A percentile compares a stretch with the other conserved stretches of the same genome.
phyloP scores from a whole-genome alignment of 2,113 vertebrate species.

The Rhinogobius similis region DNA sequence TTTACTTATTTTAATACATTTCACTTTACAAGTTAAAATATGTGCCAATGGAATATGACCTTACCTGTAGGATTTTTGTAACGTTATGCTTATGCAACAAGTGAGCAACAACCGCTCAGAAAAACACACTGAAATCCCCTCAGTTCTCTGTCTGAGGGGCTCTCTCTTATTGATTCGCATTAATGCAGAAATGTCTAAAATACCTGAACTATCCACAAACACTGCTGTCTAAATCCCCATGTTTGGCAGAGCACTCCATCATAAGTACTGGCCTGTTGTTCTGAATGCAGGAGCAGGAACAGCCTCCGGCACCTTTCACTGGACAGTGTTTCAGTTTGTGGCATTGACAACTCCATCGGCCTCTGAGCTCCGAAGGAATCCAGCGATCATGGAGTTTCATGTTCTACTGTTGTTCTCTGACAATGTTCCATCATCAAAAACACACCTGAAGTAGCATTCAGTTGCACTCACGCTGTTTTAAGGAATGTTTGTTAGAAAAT shows the following conservation, averaged over 20 bases:
- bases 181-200: not conserved
- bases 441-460: too few species aligned
- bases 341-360: constrained; percentile 6
- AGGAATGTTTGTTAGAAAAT: too few species aligned
- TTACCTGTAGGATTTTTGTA: not conserved
- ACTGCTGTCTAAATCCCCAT: not conserved
- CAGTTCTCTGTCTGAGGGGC: not conserved
- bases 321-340: not conserved
- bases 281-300: not conserved
- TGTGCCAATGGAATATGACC: too few species aligned
- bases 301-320: not conserved
- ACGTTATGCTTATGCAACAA: not conserved
- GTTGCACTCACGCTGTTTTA: too few species aligned
- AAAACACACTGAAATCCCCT: not conserved
- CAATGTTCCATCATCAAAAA: too few species aligned
- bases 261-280: not conserved
- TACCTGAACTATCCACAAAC: not conserved
- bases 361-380: too few species aligned
- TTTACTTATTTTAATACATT: too few species aligned
- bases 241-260: not conserved
- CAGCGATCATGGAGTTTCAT: too few species aligned
- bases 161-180: too few species aligned
- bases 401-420: too few species aligned
- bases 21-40: too few species aligned
- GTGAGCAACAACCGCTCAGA: not conserved